Evolutionary conservation across 2,113 vertebrate genomes (phyloP).

Genomic region (Gobio gobio): DNA sequence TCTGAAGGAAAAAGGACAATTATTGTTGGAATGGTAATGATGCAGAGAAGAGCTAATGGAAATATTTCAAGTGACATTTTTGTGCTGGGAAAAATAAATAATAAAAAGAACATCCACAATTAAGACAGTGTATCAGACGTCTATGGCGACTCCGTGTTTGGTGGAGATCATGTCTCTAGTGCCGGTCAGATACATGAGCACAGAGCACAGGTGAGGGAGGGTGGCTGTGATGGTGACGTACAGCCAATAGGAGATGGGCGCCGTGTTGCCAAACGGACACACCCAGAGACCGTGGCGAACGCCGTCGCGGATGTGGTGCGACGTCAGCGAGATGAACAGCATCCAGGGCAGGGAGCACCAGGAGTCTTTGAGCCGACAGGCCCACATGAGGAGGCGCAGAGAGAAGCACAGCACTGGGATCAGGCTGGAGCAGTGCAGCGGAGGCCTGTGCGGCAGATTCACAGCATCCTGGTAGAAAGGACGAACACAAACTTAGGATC

Average conservation of each 20-base stretch:
- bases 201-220: constrained; percentile 90
- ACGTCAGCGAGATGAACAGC: constrained; percentile 91
- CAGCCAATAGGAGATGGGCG: constrained; percentile 91
- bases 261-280: constrained; percentile 91
- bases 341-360: constrained; percentile 98
- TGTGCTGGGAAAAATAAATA: neutral
- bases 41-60: neutral
- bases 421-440: constrained; percentile 92
- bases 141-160: constrained; percentile 88
- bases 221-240: constrained; percentile 90
- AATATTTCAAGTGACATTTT: neutral
- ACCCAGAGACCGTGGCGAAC: constrained; percentile 93
- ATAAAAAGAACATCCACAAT: neutral
- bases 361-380: constrained; percentile 88
- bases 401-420: constrained; percentile 85
- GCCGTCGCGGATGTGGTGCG: constrained; percentile 92
- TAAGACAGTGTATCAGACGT: constrained; percentile 78
- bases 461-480: constrained; percentile 83
- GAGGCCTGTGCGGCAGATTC: constrained; percentile 86
- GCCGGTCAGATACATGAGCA: constrained; percentile 93
- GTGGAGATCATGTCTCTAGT: constrained; percentile 90
- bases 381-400: constrained; percentile 86
- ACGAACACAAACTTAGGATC: neutral
- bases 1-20: neutral
- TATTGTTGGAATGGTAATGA: neutral